Conservation (phyloP, 2,113 vertebrate genomes). For the Hyla sarda region DNA sequence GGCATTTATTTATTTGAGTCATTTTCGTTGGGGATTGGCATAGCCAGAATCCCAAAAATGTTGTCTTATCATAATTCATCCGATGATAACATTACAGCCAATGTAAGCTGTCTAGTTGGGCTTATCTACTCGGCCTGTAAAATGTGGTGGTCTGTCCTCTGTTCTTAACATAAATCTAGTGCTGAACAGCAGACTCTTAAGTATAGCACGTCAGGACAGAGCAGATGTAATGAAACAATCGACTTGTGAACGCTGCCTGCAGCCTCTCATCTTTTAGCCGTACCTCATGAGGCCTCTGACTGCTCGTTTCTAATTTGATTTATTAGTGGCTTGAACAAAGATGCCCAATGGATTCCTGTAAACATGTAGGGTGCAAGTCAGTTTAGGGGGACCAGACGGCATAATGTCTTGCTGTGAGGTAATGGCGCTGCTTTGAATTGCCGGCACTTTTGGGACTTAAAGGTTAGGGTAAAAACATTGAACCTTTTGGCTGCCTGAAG, state of each 20-base stretch:
- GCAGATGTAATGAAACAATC: conserved; percentile 58
- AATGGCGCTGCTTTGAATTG: background rate
- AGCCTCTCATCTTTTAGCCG: conserved; percentile 57
- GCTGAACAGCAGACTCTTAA: conserved; percentile 39
- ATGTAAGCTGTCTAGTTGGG: too few relatives aligned
- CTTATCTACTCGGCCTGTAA: background rate
- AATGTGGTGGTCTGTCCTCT: background rate
- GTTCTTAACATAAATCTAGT: conserved; percentile 54
- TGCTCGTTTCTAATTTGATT: conserved; percentile 59
- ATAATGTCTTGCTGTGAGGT: conserved; percentile 27
- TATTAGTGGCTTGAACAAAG: conserved; percentile 50
- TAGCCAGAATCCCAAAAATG: background rate
- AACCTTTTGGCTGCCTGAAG: conserved; percentile 19
- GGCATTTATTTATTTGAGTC: too few relatives aligned
- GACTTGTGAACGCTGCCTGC: conserved; percentile 51
- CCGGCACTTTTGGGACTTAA: conserved; percentile 25
- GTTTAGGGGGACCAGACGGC: conserved; percentile 32
- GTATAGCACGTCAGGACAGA: conserved; percentile 48
- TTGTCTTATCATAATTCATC: background rate
- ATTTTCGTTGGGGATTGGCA: background rate
- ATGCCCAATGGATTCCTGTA: conserved; percentile 47
- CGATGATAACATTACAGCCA: background rate
- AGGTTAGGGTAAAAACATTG: conserved; percentile 38
- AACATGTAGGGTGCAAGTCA: conserved; percentile 27
- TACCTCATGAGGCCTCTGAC: conserved; percentile 56